Conservation (phyloP, 2,113 vertebrate species). For the Erythrolamprus reginae region DNA sequence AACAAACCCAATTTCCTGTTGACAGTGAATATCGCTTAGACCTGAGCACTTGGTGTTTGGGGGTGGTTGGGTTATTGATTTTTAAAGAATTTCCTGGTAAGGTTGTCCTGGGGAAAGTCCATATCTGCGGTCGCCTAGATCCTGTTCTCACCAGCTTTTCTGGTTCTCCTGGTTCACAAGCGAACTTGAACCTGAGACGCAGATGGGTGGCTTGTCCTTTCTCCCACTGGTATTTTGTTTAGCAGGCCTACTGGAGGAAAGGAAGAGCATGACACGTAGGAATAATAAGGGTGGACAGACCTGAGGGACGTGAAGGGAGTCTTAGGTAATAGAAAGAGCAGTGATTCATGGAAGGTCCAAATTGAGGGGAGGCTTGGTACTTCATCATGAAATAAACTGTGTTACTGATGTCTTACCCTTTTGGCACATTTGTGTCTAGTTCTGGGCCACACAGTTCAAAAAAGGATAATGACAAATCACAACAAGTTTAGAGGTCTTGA, state of each 20-base stretch:
- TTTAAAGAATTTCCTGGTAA: slow-evolving; percentile 13
- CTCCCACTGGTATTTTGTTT: background rate
- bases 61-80: background rate
- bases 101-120: slow-evolving; percentile 4
- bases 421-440: background rate
- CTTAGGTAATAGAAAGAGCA: background rate
- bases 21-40: background rate
- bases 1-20: slow-evolving; percentile 1
- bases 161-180: slow-evolving; percentile 32
- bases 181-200: slow-evolving; percentile 13
- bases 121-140: background rate
- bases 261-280: background rate
- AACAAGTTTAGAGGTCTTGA: background rate
- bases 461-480: background rate
- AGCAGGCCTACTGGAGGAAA: background rate
- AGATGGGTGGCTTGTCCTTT: background rate
- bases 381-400: background rate
- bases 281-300: background rate
- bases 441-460: background rate
- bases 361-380: background rate
- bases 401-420: background rate
- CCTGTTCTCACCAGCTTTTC: slow-evolving; percentile 32
- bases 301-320: background rate
- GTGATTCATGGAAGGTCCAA: background rate
- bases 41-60: background rate